phyloP scores from a whole-genome alignment of 1,140 invertebrate species.

The Pomacea maculata region DNA sequence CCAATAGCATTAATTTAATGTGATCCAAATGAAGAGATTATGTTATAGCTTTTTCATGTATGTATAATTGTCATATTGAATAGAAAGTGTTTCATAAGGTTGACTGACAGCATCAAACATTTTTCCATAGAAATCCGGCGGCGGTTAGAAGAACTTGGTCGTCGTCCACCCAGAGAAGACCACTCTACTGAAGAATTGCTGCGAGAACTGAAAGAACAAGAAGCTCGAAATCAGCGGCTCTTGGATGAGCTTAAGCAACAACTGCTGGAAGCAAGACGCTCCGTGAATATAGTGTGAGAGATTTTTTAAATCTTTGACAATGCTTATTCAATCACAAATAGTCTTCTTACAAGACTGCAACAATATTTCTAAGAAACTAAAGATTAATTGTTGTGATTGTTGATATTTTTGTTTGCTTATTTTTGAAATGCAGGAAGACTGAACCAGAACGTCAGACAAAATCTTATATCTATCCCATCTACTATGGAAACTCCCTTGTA shows the following conservation, averaged over 20 bases:
- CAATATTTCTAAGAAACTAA: no score
- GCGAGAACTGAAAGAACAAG: slow-evolving; percentile 49
- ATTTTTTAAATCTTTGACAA: background rate
- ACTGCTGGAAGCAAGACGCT: slow-evolving; percentile 33
- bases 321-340: background rate
- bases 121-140: slow-evolving; percentile 44
- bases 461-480: slow-evolving; percentile 50
- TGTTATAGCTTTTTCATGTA: no score
- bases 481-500: slow-evolving; percentile 57
- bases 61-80: no score
- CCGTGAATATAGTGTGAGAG: slow-evolving; percentile 36
- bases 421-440: slow-evolving; percentile 8
- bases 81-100: no score
- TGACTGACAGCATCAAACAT: background rate
- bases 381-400: background rate
- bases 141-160: slow-evolving; percentile 43
- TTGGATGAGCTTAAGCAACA: slow-evolving; percentile 47
- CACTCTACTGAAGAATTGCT: slow-evolving; percentile 44
- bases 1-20: no score
- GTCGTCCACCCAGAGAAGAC: slow-evolving; percentile 28
- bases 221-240: slow-evolving; percentile 46
- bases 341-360: background rate
- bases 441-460: slow-evolving; percentile 33
- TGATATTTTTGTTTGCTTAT: background rate
- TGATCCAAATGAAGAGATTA: no score